phyloP scores from a whole-genome alignment of 2,797 vertebrate genomes.

The Rhinophrynus dorsalis region DNA sequence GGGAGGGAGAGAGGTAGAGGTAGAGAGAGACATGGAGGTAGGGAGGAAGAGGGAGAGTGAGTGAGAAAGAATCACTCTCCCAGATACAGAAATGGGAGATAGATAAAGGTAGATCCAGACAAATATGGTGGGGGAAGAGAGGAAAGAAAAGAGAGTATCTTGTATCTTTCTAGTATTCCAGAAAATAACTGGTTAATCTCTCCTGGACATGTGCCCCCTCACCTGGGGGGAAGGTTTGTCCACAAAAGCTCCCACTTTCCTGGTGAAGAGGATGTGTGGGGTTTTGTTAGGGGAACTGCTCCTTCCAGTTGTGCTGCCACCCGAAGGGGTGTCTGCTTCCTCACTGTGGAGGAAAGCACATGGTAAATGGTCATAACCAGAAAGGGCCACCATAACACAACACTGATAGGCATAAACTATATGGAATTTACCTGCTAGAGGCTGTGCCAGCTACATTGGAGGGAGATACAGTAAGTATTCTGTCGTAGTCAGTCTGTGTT shows the following conservation, averaged over 20 bases:
- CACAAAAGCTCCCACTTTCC: conserved; percentile 95
- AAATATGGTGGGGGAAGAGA: not conserved
- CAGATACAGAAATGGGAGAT: not conserved
- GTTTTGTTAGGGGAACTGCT: conserved; percentile 76
- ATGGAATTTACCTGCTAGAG: conserved; percentile 78
- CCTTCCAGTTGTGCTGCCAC: conserved; percentile 77
- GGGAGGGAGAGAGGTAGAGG: too few relatives aligned
- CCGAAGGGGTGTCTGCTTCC: conserved; percentile 77
- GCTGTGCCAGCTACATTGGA: conserved; percentile 77
- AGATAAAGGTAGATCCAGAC: not conserved
- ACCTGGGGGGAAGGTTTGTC: conserved; percentile 87
- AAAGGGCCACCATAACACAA: too few relatives aligned
- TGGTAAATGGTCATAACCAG: not conserved
- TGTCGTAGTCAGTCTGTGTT: conserved; percentile 79
- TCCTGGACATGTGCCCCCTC: not conserved
- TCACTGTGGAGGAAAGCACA: conserved; percentile 60
- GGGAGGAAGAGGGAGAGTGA: too few relatives aligned
- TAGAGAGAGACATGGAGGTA: too few relatives aligned
- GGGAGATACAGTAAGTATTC: conserved; percentile 61
- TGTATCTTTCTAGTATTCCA: not conserved
- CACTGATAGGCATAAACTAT: too few relatives aligned
- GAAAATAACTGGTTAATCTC: not conserved
- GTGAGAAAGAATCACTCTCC: too few relatives aligned
- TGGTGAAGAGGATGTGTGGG: conserved; percentile 83
- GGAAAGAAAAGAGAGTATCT: not conserved